phyloP scores from a whole-genome alignment of 1,140 invertebrate genomes.

The Drosophila tristis region DNA sequence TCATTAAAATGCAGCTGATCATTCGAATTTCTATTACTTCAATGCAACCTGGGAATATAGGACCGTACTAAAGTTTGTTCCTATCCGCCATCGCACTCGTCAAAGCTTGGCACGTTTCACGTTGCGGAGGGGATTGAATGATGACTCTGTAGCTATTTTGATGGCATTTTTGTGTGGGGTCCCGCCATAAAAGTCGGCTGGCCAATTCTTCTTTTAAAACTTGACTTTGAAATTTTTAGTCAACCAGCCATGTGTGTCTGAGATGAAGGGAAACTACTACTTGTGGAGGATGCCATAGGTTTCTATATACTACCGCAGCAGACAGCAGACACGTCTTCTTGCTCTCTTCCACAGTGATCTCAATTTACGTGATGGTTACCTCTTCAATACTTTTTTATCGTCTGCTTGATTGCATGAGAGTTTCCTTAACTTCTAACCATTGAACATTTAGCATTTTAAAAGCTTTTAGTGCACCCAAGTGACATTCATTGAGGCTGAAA shows the following conservation, averaged over 20 bases:
- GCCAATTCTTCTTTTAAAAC: constrained; percentile 28
- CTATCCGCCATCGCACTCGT: neutral
- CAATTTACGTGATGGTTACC: constrained; percentile 57
- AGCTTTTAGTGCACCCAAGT: no score
- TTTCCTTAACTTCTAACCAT: constrained; percentile 40
- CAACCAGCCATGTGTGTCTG: constrained; percentile 28
- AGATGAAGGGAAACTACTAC: no score
- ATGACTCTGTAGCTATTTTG: no score
- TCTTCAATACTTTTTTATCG: constrained; percentile 7
- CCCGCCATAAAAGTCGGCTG: no score
- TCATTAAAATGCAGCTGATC: constrained; percentile 73
- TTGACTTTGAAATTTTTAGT: constrained; percentile 64
- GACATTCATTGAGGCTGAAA: no score
- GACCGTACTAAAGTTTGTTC: constrained; percentile 48
- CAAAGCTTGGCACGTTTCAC: no score
- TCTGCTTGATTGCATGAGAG: no score
- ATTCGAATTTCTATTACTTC: constrained; percentile 62
- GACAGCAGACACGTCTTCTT: constrained; percentile 48
- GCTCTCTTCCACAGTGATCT: constrained; percentile 47
- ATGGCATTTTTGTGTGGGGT: neutral
- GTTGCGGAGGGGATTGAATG: no score
- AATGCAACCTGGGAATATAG: constrained; percentile 27
- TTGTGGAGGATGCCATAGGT: neutral
- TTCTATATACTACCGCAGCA: constrained; percentile 10
- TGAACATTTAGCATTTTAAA: neutral